Evolutionary conservation across 2,888 invertebrate species (phyloP).

Genomic region (Acrobeloides nanus): DNA sequence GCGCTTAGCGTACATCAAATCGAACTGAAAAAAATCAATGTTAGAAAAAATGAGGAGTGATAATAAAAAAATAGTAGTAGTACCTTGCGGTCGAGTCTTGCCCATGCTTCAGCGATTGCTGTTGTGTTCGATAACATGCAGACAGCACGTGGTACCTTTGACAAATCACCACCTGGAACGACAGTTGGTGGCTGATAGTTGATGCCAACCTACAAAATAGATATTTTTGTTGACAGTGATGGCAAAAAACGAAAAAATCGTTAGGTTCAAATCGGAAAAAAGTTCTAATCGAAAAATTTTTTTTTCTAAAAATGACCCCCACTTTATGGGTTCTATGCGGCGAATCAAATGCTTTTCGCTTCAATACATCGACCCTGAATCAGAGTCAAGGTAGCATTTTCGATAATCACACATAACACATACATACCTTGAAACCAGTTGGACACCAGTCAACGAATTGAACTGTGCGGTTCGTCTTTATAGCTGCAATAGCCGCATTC

Average conservation of each 20-base stretch:
- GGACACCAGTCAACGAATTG: conserved; percentile 69
- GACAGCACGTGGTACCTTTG: conserved; percentile 66
- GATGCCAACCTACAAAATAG: conserved; percentile 67
- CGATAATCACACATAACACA: too few species aligned
- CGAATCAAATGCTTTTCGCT: too few species aligned
- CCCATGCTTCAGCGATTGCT: conserved; percentile 80
- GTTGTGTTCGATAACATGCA: conserved; percentile 85
- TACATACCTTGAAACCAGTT: conserved; percentile 15
- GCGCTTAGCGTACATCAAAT: conserved; percentile 64
- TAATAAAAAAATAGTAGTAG: too few species aligned
- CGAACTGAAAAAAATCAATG: conserved; percentile 61
- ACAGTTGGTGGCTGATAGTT: conserved; percentile 68
- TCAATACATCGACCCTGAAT: too few species aligned
- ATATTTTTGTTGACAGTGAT: too few species aligned
- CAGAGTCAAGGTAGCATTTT: too few species aligned
- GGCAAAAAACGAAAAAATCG: too few species aligned
- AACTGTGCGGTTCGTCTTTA: conserved; percentile 78
- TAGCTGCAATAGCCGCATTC: conserved; percentile 86
- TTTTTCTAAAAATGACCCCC: too few species aligned
- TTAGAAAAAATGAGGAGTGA: too few species aligned
- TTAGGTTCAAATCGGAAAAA: too few species aligned
- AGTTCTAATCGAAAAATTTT: too few species aligned
- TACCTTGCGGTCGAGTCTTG: conserved; percentile 46
- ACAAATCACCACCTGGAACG: conserved; percentile 82
- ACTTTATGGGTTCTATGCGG: too few species aligned